These are phyloP conservation scores for Urocitellus parryii DNA, from an alignment of 2,113 vertebrate genomes.

Conservation along the genomic window DNA sequence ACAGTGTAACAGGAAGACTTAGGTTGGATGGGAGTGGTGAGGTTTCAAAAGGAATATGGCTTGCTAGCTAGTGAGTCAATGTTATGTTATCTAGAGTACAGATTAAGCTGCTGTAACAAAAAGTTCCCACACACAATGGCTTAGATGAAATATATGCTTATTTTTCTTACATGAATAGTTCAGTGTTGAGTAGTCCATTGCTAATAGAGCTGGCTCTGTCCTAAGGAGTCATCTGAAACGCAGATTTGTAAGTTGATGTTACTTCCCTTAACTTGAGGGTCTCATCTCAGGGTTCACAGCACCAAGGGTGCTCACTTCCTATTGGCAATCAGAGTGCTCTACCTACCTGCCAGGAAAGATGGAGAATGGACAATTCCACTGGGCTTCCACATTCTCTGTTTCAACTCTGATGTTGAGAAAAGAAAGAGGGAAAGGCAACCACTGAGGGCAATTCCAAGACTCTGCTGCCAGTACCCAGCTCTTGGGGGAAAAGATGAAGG, in stretches of 20 bases:
- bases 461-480: neutral
- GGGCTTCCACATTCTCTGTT: neutral
- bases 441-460: neutral
- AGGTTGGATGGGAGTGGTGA: neutral
- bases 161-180: neutral
- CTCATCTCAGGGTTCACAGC: neutral
- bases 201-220: neutral
- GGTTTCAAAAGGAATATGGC: neutral
- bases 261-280: neutral
- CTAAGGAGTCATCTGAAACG: neutral
- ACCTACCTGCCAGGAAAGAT: too few species aligned
- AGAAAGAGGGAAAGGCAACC: neutral
- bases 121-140: neutral
- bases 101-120: neutral
- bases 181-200: neutral
- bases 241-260: neutral
- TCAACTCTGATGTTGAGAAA: neutral
- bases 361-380: neutral
- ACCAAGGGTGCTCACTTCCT: neutral
- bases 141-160: neutral
- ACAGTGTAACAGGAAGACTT: neutral
- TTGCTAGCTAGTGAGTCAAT: neutral
- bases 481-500: neutral
- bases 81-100: neutral
- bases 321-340: neutral